Evolutionary conservation across 2,113 vertebrate species (phyloP), one percentile per base, ranked within the genome.

Genomic region (Amblyornis subalaris): DNA sequence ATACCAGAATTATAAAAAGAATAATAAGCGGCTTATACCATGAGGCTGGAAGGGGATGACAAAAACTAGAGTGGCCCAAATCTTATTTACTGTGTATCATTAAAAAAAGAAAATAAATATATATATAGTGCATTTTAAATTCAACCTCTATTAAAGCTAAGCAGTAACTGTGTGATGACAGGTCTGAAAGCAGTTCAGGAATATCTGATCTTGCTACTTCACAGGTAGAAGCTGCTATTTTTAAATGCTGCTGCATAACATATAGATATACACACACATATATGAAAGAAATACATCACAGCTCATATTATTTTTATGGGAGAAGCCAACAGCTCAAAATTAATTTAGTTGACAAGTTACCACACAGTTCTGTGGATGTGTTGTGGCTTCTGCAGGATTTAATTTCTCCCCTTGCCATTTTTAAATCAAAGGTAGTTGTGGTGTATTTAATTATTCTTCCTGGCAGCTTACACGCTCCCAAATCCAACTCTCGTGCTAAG

Each of bases 261-360:
- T 31, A n/a, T 0, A 92, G 72, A 64, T 48, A 45, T 6, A 84
- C 1, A 15, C 38, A 51, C 36, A n/a, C 36, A 72, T 8, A 58
- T 55, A 69, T 79, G 90, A 93, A 92, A 76, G 87, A 94, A 91
- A 95, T 79, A 50, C 44, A 88, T 89, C 74, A 82, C 38, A 66
- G 45, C 28, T 76, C 36, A 21, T 38, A 76, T 54, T 72, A 70
- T 77, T 76, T 91, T 85, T 85, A 73, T 35, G 70, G 85, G 4
- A 54, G n/a, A 76, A 82, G 53, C 12, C 42, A 94, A 54, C 15
- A 4, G 62, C 58, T 91, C 1, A 0, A 50, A 73, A 92, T 88
- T 33, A 76, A 85, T 90, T 79, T 55, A 76, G 54, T 22, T 85
- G 82, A 94, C 79, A 92, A 85, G 71, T 58, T 83, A 42, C 75